Base-by-base conservation (phyloP, 2,888 invertebrate species). In the Tuta absoluta region DNA sequence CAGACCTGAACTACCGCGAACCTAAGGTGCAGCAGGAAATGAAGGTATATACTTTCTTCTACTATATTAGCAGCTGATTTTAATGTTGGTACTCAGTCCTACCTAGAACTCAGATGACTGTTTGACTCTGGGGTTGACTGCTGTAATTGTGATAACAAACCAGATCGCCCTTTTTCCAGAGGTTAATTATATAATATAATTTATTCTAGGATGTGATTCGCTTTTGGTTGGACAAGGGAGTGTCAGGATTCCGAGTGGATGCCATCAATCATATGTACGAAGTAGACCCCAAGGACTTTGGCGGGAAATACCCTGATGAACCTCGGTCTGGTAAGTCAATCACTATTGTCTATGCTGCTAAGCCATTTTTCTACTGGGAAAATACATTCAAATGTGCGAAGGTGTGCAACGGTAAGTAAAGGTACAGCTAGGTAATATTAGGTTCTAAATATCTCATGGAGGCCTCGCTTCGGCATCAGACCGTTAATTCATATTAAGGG, bases 171-270 rank as follows among this genome's bases (percentile, higher is more conserved):
- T 45, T n/a, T n/a, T n/a, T n/a, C n/a, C n/a, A n/a, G n/a, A n/a
- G n/a, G n/a, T n/a, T n/a, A n/a, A n/a, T n/a, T n/a, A n/a, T n/a
- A n/a, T 48, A 1, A 12, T 2, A 33, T 4, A 28, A 28, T 4
- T 41, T 58, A 0, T 66, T 72, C 59, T 72, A 96, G 94, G 89
- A 94, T 7, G 93, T 95, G 1, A 78, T 98, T 14, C 88, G 87
- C 21, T 97, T 94, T 82, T 98, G 98, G 98, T 78, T 98, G 68
- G 93, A 94, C 21, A 93, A 93, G 72, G 97, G 97, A 2, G 94
- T 98, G 0, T 95, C 96, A 70, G 98, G 98, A 0, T 97, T 98
- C 81, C 93, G 97, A 59, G 92, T 98, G 59, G 96, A 96, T 77
- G 96, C 96, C 0, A 92, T 96, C 67, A 88, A 88, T 68, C 70